phyloP scores from a whole-genome alignment of 2,888 invertebrate genomes.

The Brachyopa scutellaris region DNA sequence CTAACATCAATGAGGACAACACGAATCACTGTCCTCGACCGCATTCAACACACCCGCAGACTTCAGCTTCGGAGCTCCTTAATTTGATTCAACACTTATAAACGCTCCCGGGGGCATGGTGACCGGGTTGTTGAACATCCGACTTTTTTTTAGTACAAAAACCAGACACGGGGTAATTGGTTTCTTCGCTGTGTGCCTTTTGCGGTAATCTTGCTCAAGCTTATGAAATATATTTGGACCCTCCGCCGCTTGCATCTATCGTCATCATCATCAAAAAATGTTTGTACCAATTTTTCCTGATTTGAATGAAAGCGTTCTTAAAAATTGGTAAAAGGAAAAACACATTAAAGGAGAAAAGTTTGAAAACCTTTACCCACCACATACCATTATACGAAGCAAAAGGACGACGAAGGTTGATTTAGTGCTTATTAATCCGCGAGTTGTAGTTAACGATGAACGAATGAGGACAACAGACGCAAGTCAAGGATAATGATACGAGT shows the following conservation, averaged over 20 bases:
- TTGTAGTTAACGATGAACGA: not conserved
- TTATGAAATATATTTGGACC: conserved; percentile 3
- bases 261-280: too few relatives aligned
- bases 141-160: not conserved
- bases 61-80: not conserved
- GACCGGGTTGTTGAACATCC: conserved; percentile 12
- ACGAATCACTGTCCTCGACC: conserved; percentile 29
- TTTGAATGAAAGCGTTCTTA: too few relatives aligned
- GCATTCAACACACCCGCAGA: conserved; percentile 21
- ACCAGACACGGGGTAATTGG: conserved; percentile 4
- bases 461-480: not conserved
- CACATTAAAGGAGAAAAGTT: too few relatives aligned
- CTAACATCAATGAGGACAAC: conserved; percentile 7
- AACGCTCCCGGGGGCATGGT: too few relatives aligned
- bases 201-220: not conserved
- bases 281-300: too few relatives aligned
- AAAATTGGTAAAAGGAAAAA: too few relatives aligned
- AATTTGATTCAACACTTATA: conserved; percentile 50
- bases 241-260: too few relatives aligned
- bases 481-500: too few relatives aligned
- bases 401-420: too few relatives aligned
- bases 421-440: too few relatives aligned
- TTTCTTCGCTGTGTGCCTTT: conserved; percentile 7
- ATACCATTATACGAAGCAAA: too few relatives aligned
- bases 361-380: too few relatives aligned